Percentiles rank a stretch among this genome's conserved stretches.
Evolutionary conservation across 1,140 invertebrate species (phyloP).

Genomic region (Diuraphis noxia): DNA sequence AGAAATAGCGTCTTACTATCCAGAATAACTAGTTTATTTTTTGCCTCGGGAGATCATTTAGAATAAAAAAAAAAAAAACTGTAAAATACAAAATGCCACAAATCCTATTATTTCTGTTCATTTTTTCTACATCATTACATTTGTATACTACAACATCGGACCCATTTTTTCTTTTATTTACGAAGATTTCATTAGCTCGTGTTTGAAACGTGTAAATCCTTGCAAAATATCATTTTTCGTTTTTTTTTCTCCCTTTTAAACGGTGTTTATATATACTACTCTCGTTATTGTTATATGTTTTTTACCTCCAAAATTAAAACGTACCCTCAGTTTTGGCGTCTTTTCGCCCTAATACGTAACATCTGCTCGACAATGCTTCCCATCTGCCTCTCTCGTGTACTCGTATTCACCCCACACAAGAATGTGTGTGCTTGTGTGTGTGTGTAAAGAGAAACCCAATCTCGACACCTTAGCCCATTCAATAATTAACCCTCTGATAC

Average conservation of each 20-base stretch:
- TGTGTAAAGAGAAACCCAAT: slow-evolving; percentile 35
- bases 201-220: neutral
- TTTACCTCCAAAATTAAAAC: slow-evolving; percentile 42
- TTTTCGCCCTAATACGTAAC: slow-evolving; percentile 45
- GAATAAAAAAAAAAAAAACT: neutral
- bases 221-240: slow-evolving; percentile 4
- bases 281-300: neutral
- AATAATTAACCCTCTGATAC: slow-evolving; percentile 49
- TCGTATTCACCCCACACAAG: neutral
- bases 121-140: slow-evolving; percentile 38
- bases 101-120: slow-evolving; percentile 6
- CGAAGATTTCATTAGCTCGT: slow-evolving; percentile 8
- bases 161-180: neutral
- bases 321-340: slow-evolving; percentile 20
- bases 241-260: neutral
- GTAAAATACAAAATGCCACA: slow-evolving; percentile 30
- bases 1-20: neutral
- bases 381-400: slow-evolving; percentile 5
- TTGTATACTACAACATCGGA: neutral
- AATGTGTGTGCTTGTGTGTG: neutral
- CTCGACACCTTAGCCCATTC: slow-evolving; percentile 45
- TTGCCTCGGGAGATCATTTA: slow-evolving; percentile 21
- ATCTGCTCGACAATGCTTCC: slow-evolving; percentile 39
- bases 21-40: slow-evolving; percentile 35
- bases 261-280: slow-evolving; percentile 24